Percentiles rank a stretch among this genome's conserved stretches.
phyloP scores from a whole-genome alignment of 2,888 invertebrate species.

The Auanema sp. region DNA sequence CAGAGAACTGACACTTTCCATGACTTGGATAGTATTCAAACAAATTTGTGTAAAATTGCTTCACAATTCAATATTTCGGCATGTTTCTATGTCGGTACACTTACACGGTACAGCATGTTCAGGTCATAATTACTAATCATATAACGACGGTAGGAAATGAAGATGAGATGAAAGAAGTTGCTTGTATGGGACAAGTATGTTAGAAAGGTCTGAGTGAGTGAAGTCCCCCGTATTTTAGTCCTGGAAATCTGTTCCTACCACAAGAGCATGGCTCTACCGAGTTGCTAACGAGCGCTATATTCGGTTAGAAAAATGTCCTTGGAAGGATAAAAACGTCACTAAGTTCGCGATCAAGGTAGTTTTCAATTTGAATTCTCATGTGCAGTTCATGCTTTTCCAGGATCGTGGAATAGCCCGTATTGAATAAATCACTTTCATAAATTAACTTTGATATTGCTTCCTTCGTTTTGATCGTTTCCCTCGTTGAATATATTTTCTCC shows the following conservation, averaged over 20 bases:
- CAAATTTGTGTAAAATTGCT: conserved; percentile 11
- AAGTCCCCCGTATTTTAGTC: too few species aligned
- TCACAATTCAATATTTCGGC: conserved; percentile 5
- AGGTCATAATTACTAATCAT: conserved; percentile 20
- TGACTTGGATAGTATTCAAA: conserved; percentile 8
- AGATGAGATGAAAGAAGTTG: conserved; percentile 5
- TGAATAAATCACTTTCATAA: neutral
- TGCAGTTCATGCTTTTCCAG: too few species aligned
- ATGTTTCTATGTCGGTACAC: neutral
- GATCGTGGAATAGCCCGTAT: neutral
- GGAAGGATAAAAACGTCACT: neutral
- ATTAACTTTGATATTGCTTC: neutral
- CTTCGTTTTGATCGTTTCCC: neutral
- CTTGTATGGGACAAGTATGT: neutral
- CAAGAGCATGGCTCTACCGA: conserved; percentile 12
- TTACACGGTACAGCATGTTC: too few species aligned
- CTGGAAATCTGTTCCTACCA: conserved; percentile 7
- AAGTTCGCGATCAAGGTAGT: neutral
- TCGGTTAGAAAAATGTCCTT: conserved; percentile 15
- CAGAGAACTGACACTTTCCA: neutral
- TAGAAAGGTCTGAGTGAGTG: too few species aligned
- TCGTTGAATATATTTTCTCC: neutral
- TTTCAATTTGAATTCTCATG: neutral
- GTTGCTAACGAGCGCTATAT: conserved; percentile 10
- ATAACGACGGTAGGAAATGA: conserved; percentile 10